Evolutionary conservation across 2,113 vertebrate genomes (phyloP).

Genomic region (Notarius quadriscutis): DNA sequence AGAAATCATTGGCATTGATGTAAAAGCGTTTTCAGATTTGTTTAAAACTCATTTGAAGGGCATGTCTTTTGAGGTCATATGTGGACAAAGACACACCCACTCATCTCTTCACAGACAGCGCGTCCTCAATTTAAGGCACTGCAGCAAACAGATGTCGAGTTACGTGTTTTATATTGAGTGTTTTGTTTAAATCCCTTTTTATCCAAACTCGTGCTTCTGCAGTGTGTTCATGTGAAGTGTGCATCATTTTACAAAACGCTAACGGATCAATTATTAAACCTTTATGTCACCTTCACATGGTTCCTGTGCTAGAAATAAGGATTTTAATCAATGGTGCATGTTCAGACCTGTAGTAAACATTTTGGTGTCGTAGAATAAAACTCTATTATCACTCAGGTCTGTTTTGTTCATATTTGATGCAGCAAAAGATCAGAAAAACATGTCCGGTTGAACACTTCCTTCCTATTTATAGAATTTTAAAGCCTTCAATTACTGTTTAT

Average conservation of each 20-base stretch:
- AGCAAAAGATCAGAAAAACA: background rate
- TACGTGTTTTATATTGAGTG: background rate
- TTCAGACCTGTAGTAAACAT: background rate
- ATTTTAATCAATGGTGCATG: background rate
- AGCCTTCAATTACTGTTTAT: background rate
- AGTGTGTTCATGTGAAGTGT: background rate
- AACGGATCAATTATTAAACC: background rate
- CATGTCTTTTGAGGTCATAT: background rate
- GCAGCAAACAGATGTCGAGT: background rate
- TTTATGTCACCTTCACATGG: background rate
- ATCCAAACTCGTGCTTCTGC: background rate
- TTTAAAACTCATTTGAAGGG: background rate
- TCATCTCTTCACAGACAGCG: background rate
- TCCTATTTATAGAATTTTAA: conserved; percentile 6
- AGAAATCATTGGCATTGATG: background rate
- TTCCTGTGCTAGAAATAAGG: background rate
- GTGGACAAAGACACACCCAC: background rate
- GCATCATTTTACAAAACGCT: background rate
- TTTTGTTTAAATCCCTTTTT: background rate
- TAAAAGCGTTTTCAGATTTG: background rate
- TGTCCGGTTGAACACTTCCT: background rate
- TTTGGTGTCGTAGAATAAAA: background rate
- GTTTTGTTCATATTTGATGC: background rate
- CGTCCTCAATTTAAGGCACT: too few relatives aligned
- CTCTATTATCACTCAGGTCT: background rate